Evolutionary conservation across 2,888 invertebrate species (phyloP).

Genomic region (Drosophila bunnanda): DNA sequence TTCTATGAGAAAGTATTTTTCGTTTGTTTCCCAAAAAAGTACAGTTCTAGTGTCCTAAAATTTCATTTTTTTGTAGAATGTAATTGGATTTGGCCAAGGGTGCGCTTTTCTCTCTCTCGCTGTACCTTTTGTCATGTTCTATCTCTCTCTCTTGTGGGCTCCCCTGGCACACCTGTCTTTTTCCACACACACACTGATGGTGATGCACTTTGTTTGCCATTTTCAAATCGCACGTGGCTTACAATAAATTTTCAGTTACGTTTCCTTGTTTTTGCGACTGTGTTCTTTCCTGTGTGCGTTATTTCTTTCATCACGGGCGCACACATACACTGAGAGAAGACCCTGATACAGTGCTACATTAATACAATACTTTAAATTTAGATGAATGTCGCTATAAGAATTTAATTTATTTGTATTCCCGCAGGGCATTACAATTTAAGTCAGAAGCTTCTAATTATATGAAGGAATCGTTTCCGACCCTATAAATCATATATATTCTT

Average conservation of each 20-base stretch:
- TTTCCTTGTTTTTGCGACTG: slow-evolving; percentile 39
- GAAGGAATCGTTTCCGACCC: no score
- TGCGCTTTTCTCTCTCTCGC: slow-evolving; percentile 1
- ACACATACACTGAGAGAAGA: neutral
- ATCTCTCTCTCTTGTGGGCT: neutral
- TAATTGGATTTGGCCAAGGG: slow-evolving; percentile 62
- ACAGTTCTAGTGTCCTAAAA: slow-evolving; percentile 36
- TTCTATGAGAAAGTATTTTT: neutral
- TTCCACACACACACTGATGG: slow-evolving; percentile 1
- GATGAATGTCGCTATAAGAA: no score
- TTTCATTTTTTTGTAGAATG: slow-evolving; percentile 35
- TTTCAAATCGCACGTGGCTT: slow-evolving; percentile 62
- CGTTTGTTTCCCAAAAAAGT: neutral
- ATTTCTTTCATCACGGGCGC: slow-evolving; percentile 36
- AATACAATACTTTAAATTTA: neutral
- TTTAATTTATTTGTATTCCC: no score
- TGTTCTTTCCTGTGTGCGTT: slow-evolving; percentile 17
- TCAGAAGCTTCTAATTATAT: no score
- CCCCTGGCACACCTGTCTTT: slow-evolving; percentile 18
- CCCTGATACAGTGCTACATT: neutral
- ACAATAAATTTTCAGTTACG: slow-evolving; percentile 64
- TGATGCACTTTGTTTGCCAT: slow-evolving; percentile 58
- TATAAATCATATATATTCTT: no score
- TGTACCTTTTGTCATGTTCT: neutral
- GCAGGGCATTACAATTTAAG: no score